These are phyloP conservation scores for Cotesia chilonis DNA, from an alignment of 1,140 invertebrate genomes.

Conservation along the genomic window DNA sequence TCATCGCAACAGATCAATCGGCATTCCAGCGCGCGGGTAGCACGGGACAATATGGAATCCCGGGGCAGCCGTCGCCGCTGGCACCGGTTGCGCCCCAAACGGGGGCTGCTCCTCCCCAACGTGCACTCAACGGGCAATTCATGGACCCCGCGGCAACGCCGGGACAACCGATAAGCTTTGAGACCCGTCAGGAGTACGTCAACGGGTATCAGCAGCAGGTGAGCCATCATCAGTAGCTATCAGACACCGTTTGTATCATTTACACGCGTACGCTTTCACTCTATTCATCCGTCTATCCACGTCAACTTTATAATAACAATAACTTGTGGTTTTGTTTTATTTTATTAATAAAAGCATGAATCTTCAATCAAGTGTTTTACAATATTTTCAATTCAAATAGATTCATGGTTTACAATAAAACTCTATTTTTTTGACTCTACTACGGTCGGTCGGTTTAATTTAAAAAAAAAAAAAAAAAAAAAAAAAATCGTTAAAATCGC, in stretches of 20 bases:
- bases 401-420: no score
- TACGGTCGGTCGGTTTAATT: neutral
- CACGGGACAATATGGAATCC: slow-evolving; percentile 63
- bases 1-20: slow-evolving; percentile 63
- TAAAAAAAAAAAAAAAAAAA: neutral
- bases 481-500: neutral
- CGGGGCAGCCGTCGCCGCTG: slow-evolving; percentile 61
- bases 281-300: no score
- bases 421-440: no score
- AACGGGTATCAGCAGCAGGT: slow-evolving; percentile 66
- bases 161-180: slow-evolving; percentile 59
- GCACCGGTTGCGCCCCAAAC: slow-evolving; percentile 56
- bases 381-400: no score
- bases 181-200: slow-evolving; percentile 62
- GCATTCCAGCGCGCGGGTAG: slow-evolving; percentile 62
- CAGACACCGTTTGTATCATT: no score
- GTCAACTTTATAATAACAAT: no score
- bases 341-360: no score
- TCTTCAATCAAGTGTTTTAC: no score
- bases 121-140: slow-evolving; percentile 64
- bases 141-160: slow-evolving; percentile 60
- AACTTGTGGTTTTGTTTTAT: no score
- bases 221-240: slow-evolving; percentile 35
- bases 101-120: slow-evolving; percentile 55
- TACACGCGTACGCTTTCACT: no score